Conservation (phyloP, 2,113 vertebrate species). For the Ictidomys tridecemlineatus region DNA sequence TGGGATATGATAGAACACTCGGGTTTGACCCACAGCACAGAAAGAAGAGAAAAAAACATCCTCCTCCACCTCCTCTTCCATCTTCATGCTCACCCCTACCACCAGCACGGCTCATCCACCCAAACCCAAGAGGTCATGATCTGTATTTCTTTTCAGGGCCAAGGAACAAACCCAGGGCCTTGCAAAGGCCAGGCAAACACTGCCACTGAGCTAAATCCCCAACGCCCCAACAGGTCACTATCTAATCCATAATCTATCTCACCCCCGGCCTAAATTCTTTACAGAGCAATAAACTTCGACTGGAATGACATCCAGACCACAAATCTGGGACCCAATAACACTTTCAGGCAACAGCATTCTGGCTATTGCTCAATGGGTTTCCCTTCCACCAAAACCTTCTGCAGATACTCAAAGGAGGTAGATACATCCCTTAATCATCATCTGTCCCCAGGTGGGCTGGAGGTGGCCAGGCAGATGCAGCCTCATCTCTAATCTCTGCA, state of each 20-base stretch:
- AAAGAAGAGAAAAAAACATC: not conserved
- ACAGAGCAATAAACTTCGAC: not conserved
- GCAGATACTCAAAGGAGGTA: not conserved
- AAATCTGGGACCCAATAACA: not conserved
- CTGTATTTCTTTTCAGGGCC: not conserved
- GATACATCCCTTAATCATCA: not conserved
- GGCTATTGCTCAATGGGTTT: not conserved
- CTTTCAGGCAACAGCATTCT: not conserved
- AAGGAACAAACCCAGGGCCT: too few species aligned
- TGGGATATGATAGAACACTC: not conserved
- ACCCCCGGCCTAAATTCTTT: constrained; percentile 47
- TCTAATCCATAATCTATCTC: constrained; percentile 26
- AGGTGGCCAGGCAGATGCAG: not conserved
- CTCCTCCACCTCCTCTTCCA: not conserved
- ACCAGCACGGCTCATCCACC: not conserved
- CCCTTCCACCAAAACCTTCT: not conserved
- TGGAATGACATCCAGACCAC: not conserved
- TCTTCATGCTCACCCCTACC: not conserved
- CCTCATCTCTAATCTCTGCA: not conserved
- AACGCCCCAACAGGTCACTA: not conserved
- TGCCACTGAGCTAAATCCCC: too few species aligned
- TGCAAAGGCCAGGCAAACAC: too few species aligned
- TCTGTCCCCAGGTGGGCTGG: not conserved
- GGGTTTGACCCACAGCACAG: not conserved
- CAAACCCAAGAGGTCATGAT: not conserved